phyloP scores from a whole-genome alignment of 2,797 vertebrate species.

The Gorsachius magnificus region DNA sequence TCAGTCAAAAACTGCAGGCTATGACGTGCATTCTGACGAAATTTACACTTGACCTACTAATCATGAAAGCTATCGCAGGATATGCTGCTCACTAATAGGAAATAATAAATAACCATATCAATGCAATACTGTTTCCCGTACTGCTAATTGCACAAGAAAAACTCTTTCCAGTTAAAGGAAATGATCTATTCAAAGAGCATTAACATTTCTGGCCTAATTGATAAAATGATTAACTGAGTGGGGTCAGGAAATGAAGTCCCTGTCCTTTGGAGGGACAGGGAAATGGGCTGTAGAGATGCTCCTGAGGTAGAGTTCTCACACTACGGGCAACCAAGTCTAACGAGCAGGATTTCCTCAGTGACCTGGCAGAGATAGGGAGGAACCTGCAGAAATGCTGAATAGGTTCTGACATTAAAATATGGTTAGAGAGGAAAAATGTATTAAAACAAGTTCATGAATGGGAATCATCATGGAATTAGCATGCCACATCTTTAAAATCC shows the following conservation, averaged over 20 bases:
- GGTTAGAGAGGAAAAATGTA: neutral
- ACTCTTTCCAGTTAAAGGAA: slow-evolving; percentile 59
- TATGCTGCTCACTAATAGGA: slow-evolving; percentile 65
- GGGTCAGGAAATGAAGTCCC: slow-evolving; percentile 36
- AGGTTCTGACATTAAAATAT: neutral
- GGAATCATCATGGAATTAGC: neutral
- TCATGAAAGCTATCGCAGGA: slow-evolving; percentile 58
- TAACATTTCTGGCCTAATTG: slow-evolving; percentile 36
- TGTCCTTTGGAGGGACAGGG: neutral
- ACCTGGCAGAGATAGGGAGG: neutral
- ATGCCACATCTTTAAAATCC: neutral
- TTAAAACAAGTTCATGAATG: neutral
- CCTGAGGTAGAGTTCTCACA: slow-evolving; percentile 38
- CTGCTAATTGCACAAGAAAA: slow-evolving; percentile 62
- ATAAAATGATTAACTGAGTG: slow-evolving; percentile 28
- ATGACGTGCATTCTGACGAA: slow-evolving; percentile 3
- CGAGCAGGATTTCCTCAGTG: slow-evolving; percentile 52
- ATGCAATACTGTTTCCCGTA: slow-evolving; percentile 69
- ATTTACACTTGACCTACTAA: slow-evolving; percentile 13
- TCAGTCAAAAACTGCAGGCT: neutral
- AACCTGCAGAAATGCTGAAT: slow-evolving; percentile 17
- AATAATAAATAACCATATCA: slow-evolving; percentile 72
- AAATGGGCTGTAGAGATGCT: neutral
- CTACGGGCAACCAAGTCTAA: slow-evolving; percentile 39
- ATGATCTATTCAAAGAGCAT: slow-evolving; percentile 58